These are phyloP conservation scores for Drosophila kohkoa DNA, from an alignment of 1,140 invertebrate genomes.

Conservation along the genomic window DNA sequence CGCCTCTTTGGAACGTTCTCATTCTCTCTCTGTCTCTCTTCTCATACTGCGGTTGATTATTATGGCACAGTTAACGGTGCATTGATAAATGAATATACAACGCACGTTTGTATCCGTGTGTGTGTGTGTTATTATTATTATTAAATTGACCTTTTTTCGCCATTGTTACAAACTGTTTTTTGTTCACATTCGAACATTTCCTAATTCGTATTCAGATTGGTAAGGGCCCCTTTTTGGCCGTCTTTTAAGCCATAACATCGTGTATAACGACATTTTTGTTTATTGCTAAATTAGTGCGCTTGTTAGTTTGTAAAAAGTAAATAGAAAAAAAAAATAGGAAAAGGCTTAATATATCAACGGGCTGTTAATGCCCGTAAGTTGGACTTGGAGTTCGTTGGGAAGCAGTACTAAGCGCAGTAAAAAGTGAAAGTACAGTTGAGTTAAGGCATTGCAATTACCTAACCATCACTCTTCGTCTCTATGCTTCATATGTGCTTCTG, in stretches of 20 bases:
- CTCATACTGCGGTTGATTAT: conserved; percentile 32
- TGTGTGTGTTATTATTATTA: conserved; percentile 54
- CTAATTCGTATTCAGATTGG: conserved; percentile 70
- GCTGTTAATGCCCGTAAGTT: conserved; percentile 8
- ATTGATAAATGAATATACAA: conserved; percentile 63
- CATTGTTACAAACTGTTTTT: conserved; percentile 45
- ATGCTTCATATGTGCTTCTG: conserved; percentile 13
- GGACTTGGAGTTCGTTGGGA: conserved; percentile 6
- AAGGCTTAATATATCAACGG: conserved; percentile 22
- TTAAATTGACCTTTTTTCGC: conserved; percentile 79
- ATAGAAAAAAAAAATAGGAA: conserved; percentile 13
- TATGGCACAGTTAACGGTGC: conserved; percentile 79
- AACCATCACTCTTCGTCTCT: conserved; percentile 47
- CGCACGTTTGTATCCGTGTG: conserved; percentile 1
- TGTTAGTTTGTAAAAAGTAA: conserved; percentile 36
- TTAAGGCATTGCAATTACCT: conserved; percentile 61
- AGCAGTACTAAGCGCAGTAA: conserved; percentile 47
- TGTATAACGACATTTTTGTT: conserved; percentile 53
- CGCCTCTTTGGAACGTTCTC: conserved; percentile 30
- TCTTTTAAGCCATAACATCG: conserved; percentile 46
- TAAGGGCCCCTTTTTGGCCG: conserved; percentile 55
- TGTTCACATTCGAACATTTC: conserved; percentile 44
- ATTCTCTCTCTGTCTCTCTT: conserved; percentile 23
- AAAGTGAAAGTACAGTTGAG: conserved; percentile 67
- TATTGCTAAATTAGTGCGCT: conserved; percentile 67